phyloP scores from a whole-genome alignment of 2,888 invertebrate genomes.

The Petrophora chlorosata region DNA sequence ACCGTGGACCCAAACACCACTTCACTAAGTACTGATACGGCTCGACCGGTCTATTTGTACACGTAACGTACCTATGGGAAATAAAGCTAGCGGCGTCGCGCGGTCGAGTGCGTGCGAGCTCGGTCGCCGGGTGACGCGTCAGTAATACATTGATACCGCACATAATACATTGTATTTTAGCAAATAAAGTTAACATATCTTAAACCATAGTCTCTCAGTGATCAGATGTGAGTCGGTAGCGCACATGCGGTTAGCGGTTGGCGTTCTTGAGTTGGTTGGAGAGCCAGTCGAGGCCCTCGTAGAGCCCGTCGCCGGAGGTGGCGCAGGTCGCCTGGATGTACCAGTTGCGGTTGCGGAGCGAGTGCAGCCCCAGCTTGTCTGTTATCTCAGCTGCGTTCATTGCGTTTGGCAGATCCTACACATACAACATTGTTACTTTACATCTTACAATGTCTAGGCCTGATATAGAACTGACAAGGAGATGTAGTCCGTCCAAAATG shows the following conservation, averaged over 20 bases:
- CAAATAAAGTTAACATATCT: slow-evolving; percentile 84
- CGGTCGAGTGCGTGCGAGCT: slow-evolving; percentile 53
- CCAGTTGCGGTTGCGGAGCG: slow-evolving; percentile 98
- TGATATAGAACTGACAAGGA: too few species aligned
- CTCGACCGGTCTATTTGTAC: slow-evolving; percentile 5
- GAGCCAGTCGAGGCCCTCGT: slow-evolving; percentile 99
- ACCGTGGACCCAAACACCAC: slow-evolving; percentile 51
- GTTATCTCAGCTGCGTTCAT: slow-evolving; percentile 99
- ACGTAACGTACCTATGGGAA: slow-evolving; percentile 28
- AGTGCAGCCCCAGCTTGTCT: slow-evolving; percentile 99
- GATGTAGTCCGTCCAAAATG: too few species aligned
- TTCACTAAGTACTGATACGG: slow-evolving; percentile 44
- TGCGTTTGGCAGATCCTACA: slow-evolving; percentile 98
- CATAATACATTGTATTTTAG: slow-evolving; percentile 82
- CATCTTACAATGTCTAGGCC: too few species aligned
- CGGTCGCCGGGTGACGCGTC: slow-evolving; percentile 73
- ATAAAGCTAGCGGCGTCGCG: slow-evolving; percentile 14
- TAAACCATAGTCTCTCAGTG: slow-evolving; percentile 83
- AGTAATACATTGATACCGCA: slow-evolving; percentile 79
- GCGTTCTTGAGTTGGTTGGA: slow-evolving; percentile 99
- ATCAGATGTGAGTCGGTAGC: slow-evolving; percentile 71
- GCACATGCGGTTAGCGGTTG: slow-evolving; percentile 91
- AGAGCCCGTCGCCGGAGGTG: slow-evolving; percentile 99
- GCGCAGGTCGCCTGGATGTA: slow-evolving; percentile 99
- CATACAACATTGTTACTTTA: neutral